Percentiles rank a stretch among this genome's conserved stretches.
phyloP scores from a whole-genome alignment of 2,888 invertebrate species.

The Suillia variegata region DNA sequence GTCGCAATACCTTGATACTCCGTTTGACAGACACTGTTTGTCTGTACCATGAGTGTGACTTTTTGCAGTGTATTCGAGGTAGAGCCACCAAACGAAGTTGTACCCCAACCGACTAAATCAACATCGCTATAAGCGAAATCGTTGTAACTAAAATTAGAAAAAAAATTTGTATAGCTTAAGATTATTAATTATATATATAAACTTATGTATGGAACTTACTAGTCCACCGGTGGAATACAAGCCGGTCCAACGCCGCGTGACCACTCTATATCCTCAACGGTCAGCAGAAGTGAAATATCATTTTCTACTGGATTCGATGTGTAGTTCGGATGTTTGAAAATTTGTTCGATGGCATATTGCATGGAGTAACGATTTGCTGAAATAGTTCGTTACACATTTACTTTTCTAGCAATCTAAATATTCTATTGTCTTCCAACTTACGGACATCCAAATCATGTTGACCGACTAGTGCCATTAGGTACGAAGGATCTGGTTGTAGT shows the following conservation, averaged over 20 bases:
- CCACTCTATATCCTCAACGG: conserved; percentile 60
- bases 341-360: conserved; percentile 50
- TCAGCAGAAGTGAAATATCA: conserved; percentile 65
- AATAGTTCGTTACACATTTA: not conserved
- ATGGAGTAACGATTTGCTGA: conserved; percentile 28
- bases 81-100: conserved; percentile 61
- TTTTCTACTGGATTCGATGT: conserved; percentile 42
- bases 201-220: too few relatives aligned
- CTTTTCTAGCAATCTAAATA: too few relatives aligned
- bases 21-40: conserved; percentile 34
- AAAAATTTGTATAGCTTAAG: too few relatives aligned
- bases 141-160: conserved; percentile 31
- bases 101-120: conserved; percentile 64
- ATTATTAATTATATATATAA: not conserved
- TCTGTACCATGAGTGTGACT: conserved; percentile 55
- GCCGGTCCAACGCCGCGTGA: conserved; percentile 65
- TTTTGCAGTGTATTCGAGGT: conserved; percentile 61
- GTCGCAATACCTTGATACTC: conserved; percentile 26
- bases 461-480: conserved; percentile 62
- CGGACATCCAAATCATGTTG: conserved; percentile 62
- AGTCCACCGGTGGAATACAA: conserved; percentile 67
- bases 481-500: conserved; percentile 21
- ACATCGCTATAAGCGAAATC: conserved; percentile 39
- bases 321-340: conserved; percentile 44
- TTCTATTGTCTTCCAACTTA: too few relatives aligned